Percentiles rank a stretch among this genome's conserved stretches.
These are phyloP conservation scores for Cacatua alba DNA, from an alignment of 2,113 vertebrate genomes.

Conservation along the genomic window DNA sequence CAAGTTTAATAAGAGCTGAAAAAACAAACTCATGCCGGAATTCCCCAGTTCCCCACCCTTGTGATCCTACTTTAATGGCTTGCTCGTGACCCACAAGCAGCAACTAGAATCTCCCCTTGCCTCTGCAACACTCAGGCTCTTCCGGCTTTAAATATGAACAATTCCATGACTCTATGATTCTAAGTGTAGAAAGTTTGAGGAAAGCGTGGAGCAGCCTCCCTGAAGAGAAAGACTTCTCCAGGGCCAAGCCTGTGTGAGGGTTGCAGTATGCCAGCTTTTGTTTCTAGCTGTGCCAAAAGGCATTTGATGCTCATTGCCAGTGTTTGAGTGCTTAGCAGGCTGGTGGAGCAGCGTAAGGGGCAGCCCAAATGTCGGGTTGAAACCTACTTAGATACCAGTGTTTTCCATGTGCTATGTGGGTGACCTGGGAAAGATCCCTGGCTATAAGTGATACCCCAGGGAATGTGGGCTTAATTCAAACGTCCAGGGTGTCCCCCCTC, in stretches of 20 bases:
- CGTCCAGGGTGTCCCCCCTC: background rate
- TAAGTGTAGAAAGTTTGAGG: background rate
- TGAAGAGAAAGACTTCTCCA: background rate
- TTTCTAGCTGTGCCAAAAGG: background rate
- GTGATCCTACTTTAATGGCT: background rate
- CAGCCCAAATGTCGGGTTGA: background rate
- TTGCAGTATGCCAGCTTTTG: background rate
- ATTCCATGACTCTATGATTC: background rate
- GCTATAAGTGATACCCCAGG: background rate
- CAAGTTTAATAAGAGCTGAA: background rate
- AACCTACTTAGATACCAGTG: background rate
- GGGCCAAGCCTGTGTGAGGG: background rate
- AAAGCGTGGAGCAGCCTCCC: background rate
- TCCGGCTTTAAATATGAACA: background rate
- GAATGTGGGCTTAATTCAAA: background rate
- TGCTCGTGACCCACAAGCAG: background rate
- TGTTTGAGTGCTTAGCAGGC: background rate
- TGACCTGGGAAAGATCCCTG: background rate
- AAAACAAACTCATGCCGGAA: background rate
- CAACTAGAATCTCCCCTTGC: rapidly evolving
- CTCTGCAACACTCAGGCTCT: background rate
- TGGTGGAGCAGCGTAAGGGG: background rate
- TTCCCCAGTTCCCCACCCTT: background rate
- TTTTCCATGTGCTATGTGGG: background rate
- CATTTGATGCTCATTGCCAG: background rate